Percentiles rank a stretch among this genome's conserved stretches.
Conservation (phyloP, 2,888 invertebrate genomes). For the Didymodactylos carnosus region DNA sequence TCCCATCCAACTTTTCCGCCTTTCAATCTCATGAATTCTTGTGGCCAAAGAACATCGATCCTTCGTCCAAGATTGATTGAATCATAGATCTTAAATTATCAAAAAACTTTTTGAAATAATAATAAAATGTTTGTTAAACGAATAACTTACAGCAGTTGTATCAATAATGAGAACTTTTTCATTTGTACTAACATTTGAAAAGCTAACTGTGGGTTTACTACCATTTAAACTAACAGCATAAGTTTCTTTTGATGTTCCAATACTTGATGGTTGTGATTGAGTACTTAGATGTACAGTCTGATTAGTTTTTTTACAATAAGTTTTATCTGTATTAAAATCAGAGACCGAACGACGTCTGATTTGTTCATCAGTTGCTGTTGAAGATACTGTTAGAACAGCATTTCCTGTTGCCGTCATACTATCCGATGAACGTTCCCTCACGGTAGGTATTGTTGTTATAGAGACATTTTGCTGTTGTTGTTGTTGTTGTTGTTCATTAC, state of each 20-base stretch:
- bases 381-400: too few species aligned
- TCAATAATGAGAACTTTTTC: neutral
- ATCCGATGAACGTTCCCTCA: neutral
- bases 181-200: neutral
- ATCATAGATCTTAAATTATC: slow-evolving; percentile 55
- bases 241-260: too few species aligned
- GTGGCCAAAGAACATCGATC: slow-evolving; percentile 87
- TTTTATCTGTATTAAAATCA: too few species aligned
- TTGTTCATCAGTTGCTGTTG: neutral
- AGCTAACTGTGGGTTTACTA: neutral
- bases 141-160: neutral
- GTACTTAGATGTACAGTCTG: too few species aligned
- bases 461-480: too few species aligned
- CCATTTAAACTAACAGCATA: too few species aligned
- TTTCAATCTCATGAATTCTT: slow-evolving; percentile 60
- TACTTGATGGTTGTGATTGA: too few species aligned
- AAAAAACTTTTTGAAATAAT: too few species aligned
- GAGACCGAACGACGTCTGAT: neutral
- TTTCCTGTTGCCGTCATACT: neutral
- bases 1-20: slow-evolving; percentile 75
- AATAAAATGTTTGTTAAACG: too few species aligned
- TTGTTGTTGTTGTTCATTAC: neutral
- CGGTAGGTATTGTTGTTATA: too few species aligned
- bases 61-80: slow-evolving; percentile 68
- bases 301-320: too few species aligned